These are phyloP conservation scores for Leptinotarsa lineolata DNA, from an alignment of 1,140 invertebrate genomes.

Conservation along the genomic window DNA sequence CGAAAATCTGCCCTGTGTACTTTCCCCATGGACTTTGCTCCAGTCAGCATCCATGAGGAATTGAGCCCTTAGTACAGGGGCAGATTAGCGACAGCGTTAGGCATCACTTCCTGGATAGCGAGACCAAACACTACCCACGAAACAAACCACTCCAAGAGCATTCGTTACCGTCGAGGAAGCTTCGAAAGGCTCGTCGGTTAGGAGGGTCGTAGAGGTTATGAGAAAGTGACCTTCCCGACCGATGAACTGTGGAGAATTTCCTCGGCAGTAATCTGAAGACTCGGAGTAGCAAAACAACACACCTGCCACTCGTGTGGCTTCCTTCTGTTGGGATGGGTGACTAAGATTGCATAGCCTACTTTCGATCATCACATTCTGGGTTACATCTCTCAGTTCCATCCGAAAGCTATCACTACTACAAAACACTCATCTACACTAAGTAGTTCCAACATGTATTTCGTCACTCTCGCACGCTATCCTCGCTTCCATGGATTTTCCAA, in stretches of 20 bases:
- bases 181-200: background rate
- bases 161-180: background rate
- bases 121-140: conserved; percentile 42
- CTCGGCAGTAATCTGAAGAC: background rate
- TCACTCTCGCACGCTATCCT: background rate
- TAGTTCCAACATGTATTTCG: conserved; percentile 15
- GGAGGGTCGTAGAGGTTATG: background rate
- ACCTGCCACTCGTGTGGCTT: conserved; percentile 29
- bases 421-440: conserved; percentile 22
- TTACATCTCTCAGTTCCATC: conserved; percentile 23
- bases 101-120: conserved; percentile 52
- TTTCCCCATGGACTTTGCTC: conserved; percentile 44
- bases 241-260: background rate
- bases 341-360: conserved; percentile 43
- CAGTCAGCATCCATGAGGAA: conserved; percentile 52
- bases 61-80: conserved; percentile 53
- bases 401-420: conserved; percentile 20
- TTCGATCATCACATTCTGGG: conserved; percentile 35
- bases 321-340: conserved; percentile 31
- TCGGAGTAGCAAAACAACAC: conserved; percentile 5
- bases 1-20: conserved; percentile 42
- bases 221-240: background rate
- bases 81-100: conserved; percentile 49
- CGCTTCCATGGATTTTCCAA: background rate
- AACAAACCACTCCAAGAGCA: background rate